Conservation (phyloP, 1,140 invertebrate genomes). For the Lethrus apterus region DNA sequence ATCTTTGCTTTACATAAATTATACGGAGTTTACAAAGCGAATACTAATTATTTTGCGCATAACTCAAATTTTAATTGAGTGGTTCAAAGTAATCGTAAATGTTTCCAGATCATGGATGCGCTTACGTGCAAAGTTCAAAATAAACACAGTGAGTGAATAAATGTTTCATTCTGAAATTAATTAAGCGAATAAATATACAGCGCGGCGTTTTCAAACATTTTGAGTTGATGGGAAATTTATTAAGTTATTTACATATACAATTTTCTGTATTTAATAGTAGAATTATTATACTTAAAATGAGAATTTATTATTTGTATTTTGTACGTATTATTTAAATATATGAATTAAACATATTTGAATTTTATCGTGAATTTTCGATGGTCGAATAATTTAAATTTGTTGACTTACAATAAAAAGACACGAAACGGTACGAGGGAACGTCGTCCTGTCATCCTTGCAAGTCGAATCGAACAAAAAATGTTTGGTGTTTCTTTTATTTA, state of each 20-base stretch:
- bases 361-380: no score
- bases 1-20: constrained; percentile 25
- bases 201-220: no score
- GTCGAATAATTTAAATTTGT: no score
- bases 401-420: no score
- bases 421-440: background rate
- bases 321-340: no score
- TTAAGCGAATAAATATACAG: background rate
- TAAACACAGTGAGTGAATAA: constrained; percentile 1
- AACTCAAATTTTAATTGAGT: constrained; percentile 28
- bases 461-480: constrained; percentile 25
- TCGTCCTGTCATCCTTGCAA: no score
- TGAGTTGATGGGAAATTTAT: no score
- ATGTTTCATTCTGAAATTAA: background rate
- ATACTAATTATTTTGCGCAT: constrained; percentile 26
- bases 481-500: constrained; percentile 36
- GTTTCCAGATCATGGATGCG: constrained; percentile 15
- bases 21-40: constrained; percentile 16
- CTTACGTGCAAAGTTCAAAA: constrained; percentile 3
- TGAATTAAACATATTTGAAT: no score
- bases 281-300: no score
- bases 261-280: no score
- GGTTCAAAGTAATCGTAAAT: constrained; percentile 29
- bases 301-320: background rate
- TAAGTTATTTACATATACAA: no score